These are phyloP conservation scores for Linhomoeus sp. DNA, from an alignment of 2,888 invertebrate species.

Conservation along the genomic window DNA sequence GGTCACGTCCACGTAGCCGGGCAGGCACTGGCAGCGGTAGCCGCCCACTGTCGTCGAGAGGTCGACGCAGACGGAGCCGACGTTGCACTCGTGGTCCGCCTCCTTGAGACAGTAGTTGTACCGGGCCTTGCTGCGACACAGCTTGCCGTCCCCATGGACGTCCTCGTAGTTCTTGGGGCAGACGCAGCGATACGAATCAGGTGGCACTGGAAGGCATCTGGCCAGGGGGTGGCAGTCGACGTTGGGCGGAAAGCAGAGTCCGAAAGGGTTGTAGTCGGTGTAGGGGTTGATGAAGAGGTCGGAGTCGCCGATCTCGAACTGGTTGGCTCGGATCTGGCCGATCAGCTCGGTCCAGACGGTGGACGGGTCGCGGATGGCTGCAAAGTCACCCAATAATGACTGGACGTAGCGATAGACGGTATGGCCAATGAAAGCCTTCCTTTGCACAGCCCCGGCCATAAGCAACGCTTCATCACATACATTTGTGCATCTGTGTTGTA, in stretches of 20 bases:
- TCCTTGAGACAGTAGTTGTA: neutral
- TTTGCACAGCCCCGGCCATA: too few relatives aligned
- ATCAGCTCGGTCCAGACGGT: slow-evolving; percentile 3
- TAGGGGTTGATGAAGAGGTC: slow-evolving; percentile 21
- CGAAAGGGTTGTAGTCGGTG: slow-evolving; percentile 24
- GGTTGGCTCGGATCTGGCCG: slow-evolving; percentile 18
- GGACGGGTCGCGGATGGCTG: too few relatives aligned
- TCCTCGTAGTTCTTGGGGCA: too few relatives aligned
- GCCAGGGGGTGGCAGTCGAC: slow-evolving; percentile 21
- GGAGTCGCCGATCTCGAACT: slow-evolving; percentile 21
- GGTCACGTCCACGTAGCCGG: slow-evolving; percentile 14
- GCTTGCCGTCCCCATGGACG: too few relatives aligned
- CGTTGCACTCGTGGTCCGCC: neutral
- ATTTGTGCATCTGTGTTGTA: too few relatives aligned
- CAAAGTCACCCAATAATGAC: too few relatives aligned
- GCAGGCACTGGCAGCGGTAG: neutral
- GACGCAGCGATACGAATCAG: too few relatives aligned
- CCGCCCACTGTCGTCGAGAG: too few relatives aligned
- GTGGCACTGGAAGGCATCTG: slow-evolving; percentile 13
- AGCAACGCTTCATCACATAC: too few relatives aligned
- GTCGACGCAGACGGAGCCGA: neutral
- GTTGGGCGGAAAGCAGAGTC: slow-evolving; percentile 25
- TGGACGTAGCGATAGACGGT: too few relatives aligned
- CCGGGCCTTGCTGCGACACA: too few relatives aligned
- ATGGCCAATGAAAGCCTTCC: too few relatives aligned